phyloP scores from a whole-genome alignment of 2,888 invertebrate species.

The Amphipyra berbera region DNA sequence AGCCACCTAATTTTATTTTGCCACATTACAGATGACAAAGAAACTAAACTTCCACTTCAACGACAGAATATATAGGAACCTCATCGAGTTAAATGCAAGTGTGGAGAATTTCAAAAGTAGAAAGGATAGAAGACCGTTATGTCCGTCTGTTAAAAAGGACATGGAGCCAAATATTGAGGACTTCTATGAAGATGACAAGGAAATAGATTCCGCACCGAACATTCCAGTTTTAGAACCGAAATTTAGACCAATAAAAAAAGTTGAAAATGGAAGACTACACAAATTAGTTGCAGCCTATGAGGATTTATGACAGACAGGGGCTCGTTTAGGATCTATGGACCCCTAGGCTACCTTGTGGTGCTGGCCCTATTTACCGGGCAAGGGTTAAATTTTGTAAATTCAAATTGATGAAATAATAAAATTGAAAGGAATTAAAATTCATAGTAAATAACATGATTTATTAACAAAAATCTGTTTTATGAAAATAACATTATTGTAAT shows the following conservation, averaged over 20 bases:
- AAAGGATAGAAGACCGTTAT: conserved; percentile 67
- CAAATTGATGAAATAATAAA: too few relatives aligned
- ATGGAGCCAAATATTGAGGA: conserved; percentile 86
- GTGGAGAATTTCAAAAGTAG: conserved; percentile 69
- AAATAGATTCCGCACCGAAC: conserved; percentile 73
- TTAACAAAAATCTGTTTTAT: too few relatives aligned
- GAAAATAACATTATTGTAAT: too few relatives aligned
- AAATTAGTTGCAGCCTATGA: conserved; percentile 79
- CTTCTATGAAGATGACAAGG: conserved; percentile 78
- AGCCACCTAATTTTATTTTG: neutral
- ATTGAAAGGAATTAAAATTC: too few relatives aligned
- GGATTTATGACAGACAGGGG: conserved; percentile 79
- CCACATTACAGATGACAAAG: conserved; percentile 79
- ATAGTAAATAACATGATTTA: too few relatives aligned
- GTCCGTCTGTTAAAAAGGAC: conserved; percentile 73
- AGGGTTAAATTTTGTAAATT: too few relatives aligned
- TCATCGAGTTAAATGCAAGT: conserved; percentile 83
- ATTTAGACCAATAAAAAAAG: conserved; percentile 73
- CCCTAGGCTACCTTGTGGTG: too few relatives aligned
- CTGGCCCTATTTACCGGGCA: too few relatives aligned
- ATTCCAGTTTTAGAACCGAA: conserved; percentile 77
- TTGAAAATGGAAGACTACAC: conserved; percentile 77
- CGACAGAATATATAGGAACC: conserved; percentile 83
- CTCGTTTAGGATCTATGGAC: too few relatives aligned
- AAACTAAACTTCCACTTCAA: conserved; percentile 85